Evolutionary conservation across 1,140 invertebrate species (phyloP).

Genomic region (Stenopsyche tienmushanensis): DNA sequence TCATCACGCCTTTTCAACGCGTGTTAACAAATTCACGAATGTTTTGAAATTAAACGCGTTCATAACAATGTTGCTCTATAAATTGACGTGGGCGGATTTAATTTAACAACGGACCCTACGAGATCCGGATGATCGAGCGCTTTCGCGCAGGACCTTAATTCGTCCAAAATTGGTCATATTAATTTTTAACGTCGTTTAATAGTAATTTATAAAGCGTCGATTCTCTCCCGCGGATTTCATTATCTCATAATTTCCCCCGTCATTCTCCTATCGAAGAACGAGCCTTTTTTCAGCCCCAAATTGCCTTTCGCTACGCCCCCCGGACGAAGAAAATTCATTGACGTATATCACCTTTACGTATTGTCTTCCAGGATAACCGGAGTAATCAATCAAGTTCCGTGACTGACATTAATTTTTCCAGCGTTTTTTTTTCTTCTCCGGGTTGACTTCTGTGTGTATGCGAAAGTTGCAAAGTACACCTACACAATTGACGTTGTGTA

Average conservation of each 20-base stretch:
- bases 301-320: background rate
- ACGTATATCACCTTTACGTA: background rate
- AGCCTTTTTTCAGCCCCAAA: background rate
- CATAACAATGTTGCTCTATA: no score
- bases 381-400: background rate
- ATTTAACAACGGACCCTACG: no score
- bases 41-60: no score
- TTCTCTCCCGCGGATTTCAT: background rate
- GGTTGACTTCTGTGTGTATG: background rate
- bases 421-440: background rate
- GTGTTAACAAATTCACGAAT: no score
- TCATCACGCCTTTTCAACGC: no score
- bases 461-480: no score
- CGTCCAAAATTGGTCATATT: background rate
- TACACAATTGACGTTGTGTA: no score
- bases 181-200: no score
- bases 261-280: background rate
- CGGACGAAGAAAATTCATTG: background rate
- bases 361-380: background rate
- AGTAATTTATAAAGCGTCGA: no score
- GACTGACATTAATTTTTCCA: background rate
- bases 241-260: background rate
- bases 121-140: no score
- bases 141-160: no score
- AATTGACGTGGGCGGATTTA: no score